Percentiles rank a stretch among this genome's conserved stretches.
Conservation (phyloP, 2,797 vertebrate species). For the Acrossocheilus fasciatus region DNA sequence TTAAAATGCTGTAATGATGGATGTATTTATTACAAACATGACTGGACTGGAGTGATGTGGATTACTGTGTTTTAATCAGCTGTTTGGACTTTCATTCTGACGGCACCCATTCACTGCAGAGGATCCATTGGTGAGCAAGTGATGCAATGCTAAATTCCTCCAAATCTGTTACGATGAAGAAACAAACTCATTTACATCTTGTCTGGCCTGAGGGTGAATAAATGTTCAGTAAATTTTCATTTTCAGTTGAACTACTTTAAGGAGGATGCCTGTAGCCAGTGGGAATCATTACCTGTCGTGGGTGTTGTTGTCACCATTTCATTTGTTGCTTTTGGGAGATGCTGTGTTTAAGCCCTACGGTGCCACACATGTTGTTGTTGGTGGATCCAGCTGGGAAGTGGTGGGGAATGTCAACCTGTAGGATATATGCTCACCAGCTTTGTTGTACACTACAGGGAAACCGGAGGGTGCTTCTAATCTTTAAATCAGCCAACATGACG, state of each 20-base stretch:
- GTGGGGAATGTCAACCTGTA: conserved; percentile 39
- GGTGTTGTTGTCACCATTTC: background rate
- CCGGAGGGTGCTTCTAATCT: conserved; percentile 44
- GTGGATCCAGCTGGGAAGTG: conserved; percentile 53
- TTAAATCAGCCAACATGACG: conserved; percentile 31
- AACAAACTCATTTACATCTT: background rate
- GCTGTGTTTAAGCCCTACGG: conserved; percentile 12
- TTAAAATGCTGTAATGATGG: too few species aligned
- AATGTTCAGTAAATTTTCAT: background rate
- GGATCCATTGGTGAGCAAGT: background rate
- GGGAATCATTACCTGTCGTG: background rate
- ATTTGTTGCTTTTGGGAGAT: conserved; percentile 5
- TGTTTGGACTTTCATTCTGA: background rate
- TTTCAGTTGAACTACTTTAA: background rate
- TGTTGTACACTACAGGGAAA: conserved; percentile 60
- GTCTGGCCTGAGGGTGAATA: background rate
- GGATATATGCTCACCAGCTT: conserved; percentile 29
- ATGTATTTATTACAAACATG: too few species aligned
- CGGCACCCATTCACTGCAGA: background rate
- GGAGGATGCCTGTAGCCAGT: background rate
- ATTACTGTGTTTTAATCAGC: background rate
- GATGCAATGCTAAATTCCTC: background rate
- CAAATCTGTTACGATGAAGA: background rate
- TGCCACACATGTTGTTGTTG: conserved; percentile 38
- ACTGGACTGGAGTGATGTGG: background rate